A percentile compares a stretch with the other conserved stretches of the same genome.
Evolutionary conservation across 2,113 vertebrate genomes (phyloP).

Genomic region (Anoplopoma fimbria): DNA sequence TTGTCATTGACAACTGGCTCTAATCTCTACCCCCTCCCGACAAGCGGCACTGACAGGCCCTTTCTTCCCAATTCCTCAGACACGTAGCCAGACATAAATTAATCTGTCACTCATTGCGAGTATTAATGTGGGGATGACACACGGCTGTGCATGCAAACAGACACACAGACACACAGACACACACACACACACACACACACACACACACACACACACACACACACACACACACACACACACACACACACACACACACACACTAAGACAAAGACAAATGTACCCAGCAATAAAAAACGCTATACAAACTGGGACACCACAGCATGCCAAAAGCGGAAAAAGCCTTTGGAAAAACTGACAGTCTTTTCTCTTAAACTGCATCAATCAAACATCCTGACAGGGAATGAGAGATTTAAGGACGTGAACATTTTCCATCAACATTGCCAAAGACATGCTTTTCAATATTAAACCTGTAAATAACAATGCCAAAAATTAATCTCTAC

Average conservation of each 20-base stretch:
- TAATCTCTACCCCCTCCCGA: constrained; percentile 94
- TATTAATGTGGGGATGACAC: constrained; percentile 82
- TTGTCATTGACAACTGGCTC: constrained; percentile 92
- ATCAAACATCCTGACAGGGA: constrained; percentile 62
- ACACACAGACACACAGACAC: constrained; percentile 35
- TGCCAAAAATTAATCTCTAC: constrained; percentile 18
- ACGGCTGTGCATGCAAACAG: constrained; percentile 48
- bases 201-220: no score
- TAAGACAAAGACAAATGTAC: constrained; percentile 52
- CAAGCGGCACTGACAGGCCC: constrained; percentile 95
- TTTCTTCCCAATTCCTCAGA: constrained; percentile 95
- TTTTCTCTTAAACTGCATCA: constrained; percentile 61
- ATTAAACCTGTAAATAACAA: constrained; percentile 55
- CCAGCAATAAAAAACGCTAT: constrained; percentile 61
- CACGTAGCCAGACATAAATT: constrained; percentile 96
- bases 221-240: no score
- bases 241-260: no score
- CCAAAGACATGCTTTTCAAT: constrained; percentile 40
- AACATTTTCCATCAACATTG: constrained; percentile 33
- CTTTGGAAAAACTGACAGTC: constrained; percentile 66
- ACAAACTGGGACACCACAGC: constrained; percentile 81
- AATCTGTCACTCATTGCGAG: constrained; percentile 95
- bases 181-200: no score
- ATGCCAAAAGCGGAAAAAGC: constrained; percentile 70
- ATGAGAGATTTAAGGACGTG: constrained; percentile 53